Base-by-base conservation (phyloP, 92 coral and sea anemone species). In the Phenganax stokvisi region DNA sequence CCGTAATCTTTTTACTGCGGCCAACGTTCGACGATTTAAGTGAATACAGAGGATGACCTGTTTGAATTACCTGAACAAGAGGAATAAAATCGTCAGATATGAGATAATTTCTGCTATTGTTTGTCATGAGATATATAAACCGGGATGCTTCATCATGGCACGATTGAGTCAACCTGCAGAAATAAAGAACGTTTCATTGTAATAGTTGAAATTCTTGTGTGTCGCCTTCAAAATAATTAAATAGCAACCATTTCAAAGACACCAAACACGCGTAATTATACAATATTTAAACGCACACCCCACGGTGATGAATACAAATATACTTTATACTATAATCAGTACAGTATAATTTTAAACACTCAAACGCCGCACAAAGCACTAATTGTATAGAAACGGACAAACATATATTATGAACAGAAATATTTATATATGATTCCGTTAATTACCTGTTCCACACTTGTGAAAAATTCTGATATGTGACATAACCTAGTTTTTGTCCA, bases 51-150 rank as follows among this genome's bases (percentile, higher is more conserved):
- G 60, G 7, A 57, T 57, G 60, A 71, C n/a, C 15, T 61, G 3
- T 7, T 8, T 64, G 70, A 2, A 44, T n/a, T 83, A 92, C 99
- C 97, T 96, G 99, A 73, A 96, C 76, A n/a, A 96, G 92, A 12
- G 97, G 97, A 16, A 92, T 88, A 90, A 96, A 92, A 75, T 96
- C 97, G 7, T 96, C 99, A 85, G 99, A 87, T 1, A 87, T 89
- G 55, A 96, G 83, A 80, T 88, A 87, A 64, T 89, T 86, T 57
- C 81, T 86, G n/a, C 87, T 84, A 69, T 88, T 90, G 51, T 84
- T 90, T 58, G 90, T 81, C 84, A 96, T 89, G 37, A 96, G 86
- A 72, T 70, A 87, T 12, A 96, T 90, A 87, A 96, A 96, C 84
- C 91, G 81, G 61, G 99, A 96, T 20, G 96, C 90, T 82, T 92